Evolutionary conservation across 1,140 invertebrate genomes (phyloP).

Genomic region (Solenopsis invicta): DNA sequence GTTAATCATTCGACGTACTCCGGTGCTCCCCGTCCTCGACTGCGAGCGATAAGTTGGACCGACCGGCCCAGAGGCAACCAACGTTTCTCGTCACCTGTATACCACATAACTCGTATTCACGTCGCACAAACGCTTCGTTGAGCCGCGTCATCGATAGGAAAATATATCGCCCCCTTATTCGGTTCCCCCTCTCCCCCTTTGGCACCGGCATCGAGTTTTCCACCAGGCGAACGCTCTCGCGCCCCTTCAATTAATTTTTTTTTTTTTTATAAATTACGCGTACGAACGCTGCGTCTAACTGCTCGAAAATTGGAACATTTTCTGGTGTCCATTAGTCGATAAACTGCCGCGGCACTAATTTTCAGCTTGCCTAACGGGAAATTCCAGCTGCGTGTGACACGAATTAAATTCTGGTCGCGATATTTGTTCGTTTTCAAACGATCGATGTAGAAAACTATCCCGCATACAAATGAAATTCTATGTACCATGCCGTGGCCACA

Average conservation of each 20-base stretch:
- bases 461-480: conserved; percentile 49
- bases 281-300: conserved; percentile 31
- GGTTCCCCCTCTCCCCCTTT: neutral
- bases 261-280: conserved; percentile 50
- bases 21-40: conserved; percentile 31
- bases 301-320: conserved; percentile 58
- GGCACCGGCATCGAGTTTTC: conserved; percentile 9
- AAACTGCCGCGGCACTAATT: conserved; percentile 55
- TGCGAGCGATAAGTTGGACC: conserved; percentile 61
- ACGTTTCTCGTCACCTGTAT: conserved; percentile 54
- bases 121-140: conserved; percentile 71
- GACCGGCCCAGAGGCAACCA: conserved; percentile 25
- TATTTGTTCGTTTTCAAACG: conserved; percentile 44
- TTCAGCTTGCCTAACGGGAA: conserved; percentile 52
- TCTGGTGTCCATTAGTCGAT: conserved; percentile 60
- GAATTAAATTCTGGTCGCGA: conserved; percentile 59
- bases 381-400: conserved; percentile 57
- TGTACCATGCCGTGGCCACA: conserved; percentile 2
- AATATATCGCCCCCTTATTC: conserved; percentile 69
- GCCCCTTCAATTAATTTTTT: conserved; percentile 49
- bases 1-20: conserved; percentile 80
- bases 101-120: conserved; percentile 58
- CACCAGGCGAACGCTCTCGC: conserved; percentile 14
- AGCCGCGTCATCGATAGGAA: conserved; percentile 77
- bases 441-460: conserved; percentile 52